These are phyloP conservation scores for Clusia tigrina DNA, from an alignment of 2,888 invertebrate species.

Conservation along the genomic window DNA sequence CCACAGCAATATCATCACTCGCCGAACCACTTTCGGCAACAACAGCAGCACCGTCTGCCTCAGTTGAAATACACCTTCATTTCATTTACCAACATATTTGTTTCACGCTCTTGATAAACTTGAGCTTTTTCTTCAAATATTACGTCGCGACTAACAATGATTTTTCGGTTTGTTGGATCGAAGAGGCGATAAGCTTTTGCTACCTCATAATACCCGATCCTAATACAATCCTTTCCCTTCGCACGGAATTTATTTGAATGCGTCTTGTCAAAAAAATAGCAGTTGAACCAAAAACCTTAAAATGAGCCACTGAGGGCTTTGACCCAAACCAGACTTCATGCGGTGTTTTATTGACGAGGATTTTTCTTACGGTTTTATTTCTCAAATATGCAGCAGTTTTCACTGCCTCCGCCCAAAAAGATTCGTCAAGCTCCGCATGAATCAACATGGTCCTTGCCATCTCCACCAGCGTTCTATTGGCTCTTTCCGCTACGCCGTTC, in stretches of 20 bases:
- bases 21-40: too few relatives aligned
- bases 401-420: conserved; percentile 40
- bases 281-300: conserved; percentile 25
- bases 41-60: too few relatives aligned
- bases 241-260: background rate
- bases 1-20: too few relatives aligned
- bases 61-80: too few relatives aligned
- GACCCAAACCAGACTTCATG: conserved; percentile 34
- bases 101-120: too few relatives aligned
- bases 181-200: conserved; percentile 13
- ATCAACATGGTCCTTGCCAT: conserved; percentile 47
- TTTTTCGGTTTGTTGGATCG: background rate
- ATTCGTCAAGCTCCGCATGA: conserved; percentile 36
- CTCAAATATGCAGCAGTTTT: conserved; percentile 34
- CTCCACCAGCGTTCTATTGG: conserved; percentile 39
- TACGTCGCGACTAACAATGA: too few relatives aligned
- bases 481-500: conserved; percentile 38
- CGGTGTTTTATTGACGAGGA: conserved; percentile 29
- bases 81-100: too few relatives aligned
- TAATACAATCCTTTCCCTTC: conserved; percentile 7
- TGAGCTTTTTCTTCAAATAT: too few relatives aligned
- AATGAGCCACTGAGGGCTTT: conserved; percentile 32
- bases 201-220: conserved; percentile 1
- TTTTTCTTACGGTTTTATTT: conserved; percentile 31
- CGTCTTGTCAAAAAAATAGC: conserved; percentile 28